These are phyloP conservation scores for Acromyrmex charruanus DNA, from an alignment of 1,140 invertebrate species.

Conservation along the genomic window DNA sequence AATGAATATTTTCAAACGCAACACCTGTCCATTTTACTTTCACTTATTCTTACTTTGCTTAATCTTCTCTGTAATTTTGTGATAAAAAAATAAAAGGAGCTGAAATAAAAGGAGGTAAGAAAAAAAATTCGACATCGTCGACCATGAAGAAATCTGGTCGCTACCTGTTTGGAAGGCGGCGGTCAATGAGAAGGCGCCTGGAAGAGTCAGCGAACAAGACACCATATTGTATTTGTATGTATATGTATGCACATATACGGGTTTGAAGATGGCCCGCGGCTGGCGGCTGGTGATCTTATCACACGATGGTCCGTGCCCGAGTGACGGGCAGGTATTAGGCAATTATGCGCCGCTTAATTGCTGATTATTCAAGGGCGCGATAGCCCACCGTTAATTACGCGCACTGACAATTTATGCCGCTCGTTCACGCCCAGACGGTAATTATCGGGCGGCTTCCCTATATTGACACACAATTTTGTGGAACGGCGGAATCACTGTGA, in stretches of 20 bases:
- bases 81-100: neutral
- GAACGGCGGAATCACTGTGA: slow-evolving; percentile 26
- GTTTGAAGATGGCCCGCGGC: slow-evolving; percentile 67
- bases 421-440: slow-evolving; percentile 43
- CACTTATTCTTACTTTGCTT: slow-evolving; percentile 22
- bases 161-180: slow-evolving; percentile 69
- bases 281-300: slow-evolving; percentile 71
- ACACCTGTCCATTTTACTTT: slow-evolving; percentile 35
- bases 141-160: slow-evolving; percentile 43
- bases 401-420: slow-evolving; percentile 71
- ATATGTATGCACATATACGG: slow-evolving; percentile 37
- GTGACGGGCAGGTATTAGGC: slow-evolving; percentile 77
- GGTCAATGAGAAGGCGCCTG: slow-evolving; percentile 38
- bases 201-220: slow-evolving; percentile 52
- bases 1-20: neutral
- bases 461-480: slow-evolving; percentile 19
- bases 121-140: neutral
- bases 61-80: slow-evolving; percentile 19
- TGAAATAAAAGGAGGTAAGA: slow-evolving; percentile 32
- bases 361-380: slow-evolving; percentile 72
- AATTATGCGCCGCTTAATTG: slow-evolving; percentile 78
- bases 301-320: slow-evolving; percentile 66
- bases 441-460: slow-evolving; percentile 40
- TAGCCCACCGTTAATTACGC: slow-evolving; percentile 66
- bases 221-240: slow-evolving; percentile 22